Evolutionary conservation across 2,797 vertebrate genomes (phyloP), one percentile per base, ranked within the genome.

Genomic region (Sylvilagus floridanus): DNA sequence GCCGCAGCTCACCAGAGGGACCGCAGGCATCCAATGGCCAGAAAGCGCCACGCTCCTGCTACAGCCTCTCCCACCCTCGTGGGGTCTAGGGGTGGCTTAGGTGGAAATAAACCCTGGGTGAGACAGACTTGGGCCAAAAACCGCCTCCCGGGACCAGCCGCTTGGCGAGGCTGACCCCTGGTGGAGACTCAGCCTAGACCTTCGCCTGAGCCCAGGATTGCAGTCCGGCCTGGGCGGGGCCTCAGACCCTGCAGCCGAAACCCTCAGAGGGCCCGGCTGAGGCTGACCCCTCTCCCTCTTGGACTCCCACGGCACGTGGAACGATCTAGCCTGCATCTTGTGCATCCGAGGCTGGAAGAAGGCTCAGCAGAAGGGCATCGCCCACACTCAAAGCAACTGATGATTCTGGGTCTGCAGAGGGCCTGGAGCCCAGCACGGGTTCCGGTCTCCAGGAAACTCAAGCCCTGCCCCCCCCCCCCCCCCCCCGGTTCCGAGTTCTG

Each of bases 151-250:
- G 50, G 26, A 47, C 84, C 7, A 50, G 65, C 7, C 1, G 5
- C 88, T 95, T 52, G 62, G 73, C 30, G 37, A 90, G 79, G 85
- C 95, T 96, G 96, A n/a, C 96, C 96, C 88, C 97, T 96, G 76
- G 42, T 92, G 97, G 96, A 66, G 2, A 57, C 32, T 91, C 75
- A 12, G n/a, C 30, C 54, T 66, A 5, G 37, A 52, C 63, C 89
- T 69, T n/a, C 35, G 28, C 21, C 5, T 26, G 13, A 52, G 52
- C 35, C 50, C 21, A 0, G 54, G 50, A 37, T 52, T 77, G 57
- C 7, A 3, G 10, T 10, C 4, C 30, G 21, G 54, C 19, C 32
- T 26, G 5, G 5, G 14, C 9, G 10, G 13, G 22, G 50, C 0
- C 19, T 17, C 4, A 76, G 30, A n/a, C n/a, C 7, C 52, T 0